A percentile compares a stretch with the other conserved stretches of the same genome.
phyloP scores from a whole-genome alignment of 1,140 invertebrate species.

The Pogonomyrmex barbatus region DNA sequence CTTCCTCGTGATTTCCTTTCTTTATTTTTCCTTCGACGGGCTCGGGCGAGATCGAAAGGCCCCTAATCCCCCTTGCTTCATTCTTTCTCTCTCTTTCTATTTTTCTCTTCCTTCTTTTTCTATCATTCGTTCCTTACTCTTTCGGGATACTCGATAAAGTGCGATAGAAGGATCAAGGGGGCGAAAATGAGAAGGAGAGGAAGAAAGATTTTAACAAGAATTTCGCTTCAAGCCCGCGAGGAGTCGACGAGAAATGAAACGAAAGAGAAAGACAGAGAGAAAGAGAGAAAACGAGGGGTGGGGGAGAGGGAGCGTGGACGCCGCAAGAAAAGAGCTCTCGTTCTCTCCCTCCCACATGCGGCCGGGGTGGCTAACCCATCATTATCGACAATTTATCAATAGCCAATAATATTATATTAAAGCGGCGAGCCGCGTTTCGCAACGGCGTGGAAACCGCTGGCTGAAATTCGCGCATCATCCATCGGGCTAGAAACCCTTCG shows the following conservation, averaged over 20 bases:
- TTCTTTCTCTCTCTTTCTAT: constrained; percentile 20
- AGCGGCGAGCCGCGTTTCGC: constrained; percentile 78
- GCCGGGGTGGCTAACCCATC: constrained; percentile 80
- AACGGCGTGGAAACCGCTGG: constrained; percentile 76
- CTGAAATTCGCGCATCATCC: constrained; percentile 64
- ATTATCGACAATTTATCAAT: constrained; percentile 87
- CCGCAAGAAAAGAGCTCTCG: constrained; percentile 56
- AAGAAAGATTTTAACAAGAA: constrained; percentile 73
- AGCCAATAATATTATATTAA: constrained; percentile 87
- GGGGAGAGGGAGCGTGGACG: constrained; percentile 27
- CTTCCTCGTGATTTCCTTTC: constrained; percentile 49
- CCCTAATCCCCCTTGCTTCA: neutral
- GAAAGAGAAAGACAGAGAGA: constrained; percentile 23
- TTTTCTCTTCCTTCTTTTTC: neutral
- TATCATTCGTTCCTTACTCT: constrained; percentile 24
- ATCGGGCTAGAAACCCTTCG: neutral
- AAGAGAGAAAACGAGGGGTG: neutral
- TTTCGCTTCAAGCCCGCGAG: constrained; percentile 73
- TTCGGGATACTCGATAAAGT: constrained; percentile 13
- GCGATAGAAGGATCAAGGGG: constrained; percentile 27
- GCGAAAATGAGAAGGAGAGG: constrained; percentile 23
- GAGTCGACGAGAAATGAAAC: constrained; percentile 61
- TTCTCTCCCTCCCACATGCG: constrained; percentile 70
- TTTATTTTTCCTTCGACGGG: constrained; percentile 51
- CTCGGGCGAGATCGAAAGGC: constrained; percentile 54